These are phyloP conservation scores for Tetrapedia diversipes DNA, from an alignment of 2,888 invertebrate genomes.

Conservation along the genomic window DNA sequence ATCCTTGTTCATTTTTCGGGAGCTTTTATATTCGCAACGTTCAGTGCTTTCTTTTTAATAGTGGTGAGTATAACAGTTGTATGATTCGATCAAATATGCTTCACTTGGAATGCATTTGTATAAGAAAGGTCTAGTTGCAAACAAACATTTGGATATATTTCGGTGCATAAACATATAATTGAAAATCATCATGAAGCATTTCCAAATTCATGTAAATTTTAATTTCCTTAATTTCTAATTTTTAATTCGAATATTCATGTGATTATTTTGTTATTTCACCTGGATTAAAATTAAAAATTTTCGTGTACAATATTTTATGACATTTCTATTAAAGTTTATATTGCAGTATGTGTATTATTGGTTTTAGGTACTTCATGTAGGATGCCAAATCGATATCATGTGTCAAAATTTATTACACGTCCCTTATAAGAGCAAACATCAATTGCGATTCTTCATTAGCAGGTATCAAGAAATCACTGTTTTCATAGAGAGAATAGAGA, in stretches of 20 bases:
- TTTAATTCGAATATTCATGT: no score
- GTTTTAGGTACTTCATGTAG: slow-evolving; percentile 49
- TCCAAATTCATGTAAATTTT: no score
- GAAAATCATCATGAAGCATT: no score
- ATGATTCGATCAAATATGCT: no score
- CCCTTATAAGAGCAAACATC: not conserved
- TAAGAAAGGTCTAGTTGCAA: no score
- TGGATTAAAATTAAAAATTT: no score
- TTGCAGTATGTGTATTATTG: not conserved
- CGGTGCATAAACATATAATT: no score
- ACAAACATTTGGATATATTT: no score
- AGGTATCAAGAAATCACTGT: slow-evolving; percentile 49
- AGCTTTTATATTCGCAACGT: not conserved
- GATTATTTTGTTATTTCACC: no score
- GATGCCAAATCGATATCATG: slow-evolving; percentile 52
- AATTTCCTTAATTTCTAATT: no score
- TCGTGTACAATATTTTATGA: no score
- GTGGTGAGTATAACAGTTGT: not conserved
- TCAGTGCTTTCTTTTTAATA: not conserved
- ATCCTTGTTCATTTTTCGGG: not conserved
- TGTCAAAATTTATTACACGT: slow-evolving; percentile 31
- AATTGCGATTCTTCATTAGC: slow-evolving; percentile 31
- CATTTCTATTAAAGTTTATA: no score
- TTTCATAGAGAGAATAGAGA: slow-evolving; percentile 44
- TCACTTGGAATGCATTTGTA: not conserved